These are phyloP conservation scores for Caerostris darwini DNA, from an alignment of 1,140 invertebrate genomes.

Conservation along the genomic window DNA sequence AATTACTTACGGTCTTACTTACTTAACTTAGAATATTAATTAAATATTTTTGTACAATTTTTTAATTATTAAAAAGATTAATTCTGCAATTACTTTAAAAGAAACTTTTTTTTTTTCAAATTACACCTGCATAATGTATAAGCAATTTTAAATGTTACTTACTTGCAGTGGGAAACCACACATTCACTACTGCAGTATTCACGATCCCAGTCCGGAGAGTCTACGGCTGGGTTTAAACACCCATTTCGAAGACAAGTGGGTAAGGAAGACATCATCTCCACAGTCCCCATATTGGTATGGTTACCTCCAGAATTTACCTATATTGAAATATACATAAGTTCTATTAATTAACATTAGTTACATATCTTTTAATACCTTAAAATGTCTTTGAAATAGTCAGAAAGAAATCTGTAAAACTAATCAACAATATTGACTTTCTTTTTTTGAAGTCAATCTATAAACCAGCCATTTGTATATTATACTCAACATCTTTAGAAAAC, in stretches of 20 bases:
- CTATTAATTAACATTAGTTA: background rate
- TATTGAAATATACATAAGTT: background rate
- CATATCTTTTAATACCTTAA: background rate
- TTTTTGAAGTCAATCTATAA: no score
- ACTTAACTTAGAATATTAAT: no score
- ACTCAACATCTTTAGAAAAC: no score
- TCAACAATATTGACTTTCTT: no score
- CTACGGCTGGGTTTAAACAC: constrained; percentile 93
- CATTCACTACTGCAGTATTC: constrained; percentile 99
- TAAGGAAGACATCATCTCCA: constrained; percentile 72
- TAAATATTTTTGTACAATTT: no score
- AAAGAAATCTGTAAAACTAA: no score
- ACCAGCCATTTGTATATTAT: no score
- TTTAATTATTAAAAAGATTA: no score
- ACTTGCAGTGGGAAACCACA: constrained; percentile 96
- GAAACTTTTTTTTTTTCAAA: no score
- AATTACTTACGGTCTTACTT: no score
- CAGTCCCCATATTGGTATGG: constrained; percentile 55
- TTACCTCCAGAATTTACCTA: constrained; percentile 62
- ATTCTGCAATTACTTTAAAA: no score
- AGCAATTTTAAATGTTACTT: constrained; percentile 46
- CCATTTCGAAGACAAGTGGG: constrained; percentile 90
- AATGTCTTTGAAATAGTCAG: background rate
- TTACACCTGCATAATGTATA: background rate
- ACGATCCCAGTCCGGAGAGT: constrained; percentile 97